Base-by-base conservation (phyloP, 1,140 invertebrate genomes). In the Drosophila paulistorum region DNA sequence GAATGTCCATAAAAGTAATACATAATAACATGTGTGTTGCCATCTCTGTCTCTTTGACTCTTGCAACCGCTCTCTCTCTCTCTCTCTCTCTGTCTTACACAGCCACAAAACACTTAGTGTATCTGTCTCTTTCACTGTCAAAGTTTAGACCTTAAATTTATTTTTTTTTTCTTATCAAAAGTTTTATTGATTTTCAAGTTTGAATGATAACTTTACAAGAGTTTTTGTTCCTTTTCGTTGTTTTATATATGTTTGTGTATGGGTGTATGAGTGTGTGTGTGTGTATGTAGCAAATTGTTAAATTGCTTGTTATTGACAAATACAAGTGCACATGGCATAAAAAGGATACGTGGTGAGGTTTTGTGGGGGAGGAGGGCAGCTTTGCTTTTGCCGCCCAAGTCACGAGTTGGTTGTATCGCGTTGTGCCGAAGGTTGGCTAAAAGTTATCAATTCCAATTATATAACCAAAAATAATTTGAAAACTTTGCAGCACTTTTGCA, bases 381-480 rank as follows among this genome's bases (percentile, higher is more conserved):
- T 41, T 42, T 35, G 41, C 23, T 26, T 48, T 7, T 30, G 30
- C 30, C 30, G 30, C 30, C 23, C 51, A 42, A 51, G 26, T 54
- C n/a, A 57, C 54, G 35, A 48, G 51, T 65, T 62, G 55, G 64
- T 66, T 62, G 35, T 23, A 68, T 78, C 65, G 45, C 70, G 63
- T 63, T 62, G 14, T 72, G 77, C 74, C 81, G 17, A 51, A 51
- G 45, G 45, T 51, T 51, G 45, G 45, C 45, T 51, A 51, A 87
- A 87, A 87, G 84, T 87, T 87, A 87, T 87, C 84, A 87, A 87
- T 87, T 89, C 84, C 84, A 87, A 87, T 87, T 87, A 87, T 89
- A 82, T 90, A 87, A 87, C 84, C 84, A 87, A 87, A 87, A 87
- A 87, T 87, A 87, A 87, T 87, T 87, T 87, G 84, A 87, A 87